phyloP scores from a whole-genome alignment of 1,140 invertebrate species.

The Drosophila chauvacae region DNA sequence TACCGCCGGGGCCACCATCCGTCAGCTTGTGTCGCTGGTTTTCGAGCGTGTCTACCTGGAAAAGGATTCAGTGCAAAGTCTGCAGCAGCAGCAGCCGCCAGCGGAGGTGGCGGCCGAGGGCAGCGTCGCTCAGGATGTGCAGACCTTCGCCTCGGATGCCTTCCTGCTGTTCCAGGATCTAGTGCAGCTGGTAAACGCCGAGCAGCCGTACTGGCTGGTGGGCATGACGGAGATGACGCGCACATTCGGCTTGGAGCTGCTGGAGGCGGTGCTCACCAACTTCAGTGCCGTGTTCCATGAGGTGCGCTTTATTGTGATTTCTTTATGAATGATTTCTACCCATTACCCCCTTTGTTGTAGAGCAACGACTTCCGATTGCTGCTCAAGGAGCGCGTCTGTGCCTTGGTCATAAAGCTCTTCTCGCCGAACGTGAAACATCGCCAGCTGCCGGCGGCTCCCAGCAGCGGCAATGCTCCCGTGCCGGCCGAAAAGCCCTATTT shows the following conservation, averaged over 20 bases:
- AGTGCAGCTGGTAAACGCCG: constrained; percentile 97
- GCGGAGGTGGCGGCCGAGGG: constrained; percentile 6
- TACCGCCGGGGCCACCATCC: constrained; percentile 97
- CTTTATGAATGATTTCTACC: constrained; percentile 79
- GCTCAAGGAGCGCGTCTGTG: constrained; percentile 98
- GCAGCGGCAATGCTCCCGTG: constrained; percentile 85
- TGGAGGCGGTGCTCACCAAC: constrained; percentile 96
- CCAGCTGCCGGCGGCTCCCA: constrained; percentile 86
- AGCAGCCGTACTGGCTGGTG: constrained; percentile 96
- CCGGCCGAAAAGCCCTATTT: constrained; percentile 96
- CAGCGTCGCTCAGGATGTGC: constrained; percentile 86
- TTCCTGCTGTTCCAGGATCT: constrained; percentile 98
- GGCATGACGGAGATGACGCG: constrained; percentile 98
- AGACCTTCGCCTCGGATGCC: constrained; percentile 96
- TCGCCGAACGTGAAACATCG: constrained; percentile 98
- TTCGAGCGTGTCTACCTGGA: constrained; percentile 96
- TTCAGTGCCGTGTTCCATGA: constrained; percentile 97
- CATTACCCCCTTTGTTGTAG: constrained; percentile 54
- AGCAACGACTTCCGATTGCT: constrained; percentile 97
- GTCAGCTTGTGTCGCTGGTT: constrained; percentile 97
- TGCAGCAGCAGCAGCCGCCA: constrained; percentile 52
- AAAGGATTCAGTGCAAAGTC: constrained; percentile 69
- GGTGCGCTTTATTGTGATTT: constrained; percentile 85
- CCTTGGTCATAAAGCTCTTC: constrained; percentile 98
- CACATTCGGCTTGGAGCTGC: constrained; percentile 97